Base-by-base conservation (phyloP, 2,113 vertebrate species). In the Amia ocellicauda region DNA sequence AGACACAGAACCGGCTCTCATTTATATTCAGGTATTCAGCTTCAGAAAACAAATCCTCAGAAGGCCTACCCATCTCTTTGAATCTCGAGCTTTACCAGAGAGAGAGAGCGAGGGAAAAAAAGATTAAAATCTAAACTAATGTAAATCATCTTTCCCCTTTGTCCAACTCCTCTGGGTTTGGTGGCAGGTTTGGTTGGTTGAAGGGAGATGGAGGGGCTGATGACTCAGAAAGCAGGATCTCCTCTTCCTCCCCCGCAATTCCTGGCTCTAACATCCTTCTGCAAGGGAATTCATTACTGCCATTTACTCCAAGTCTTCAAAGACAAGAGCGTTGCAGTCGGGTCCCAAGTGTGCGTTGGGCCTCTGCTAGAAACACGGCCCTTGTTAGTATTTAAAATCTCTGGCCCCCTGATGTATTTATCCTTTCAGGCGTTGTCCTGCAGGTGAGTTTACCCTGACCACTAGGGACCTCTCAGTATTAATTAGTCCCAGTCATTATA, bases 241-340 rank as follows among this genome's bases (percentile, higher is more conserved):
- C 14, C 24, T 45, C 63, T 56, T 29, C 63, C 56, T 45, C 73
- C 73, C 62, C 69, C 66, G 11, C 43, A 23, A 58, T 50, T 61
- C 68, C 58, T 59, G 66, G 63, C 72, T 68, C 66, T 67, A 17
- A 23, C 56, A 47, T 53, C 41, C 36, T 63, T 66, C 70, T 72
- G 64, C 69, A 66, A 68, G 65, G 66, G 66, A 63, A 59, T 77
- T 75, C 64, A 70, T 80, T 80, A 74, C 66, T 68, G 71, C 73
- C 76, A 71, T 62, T 74, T 75, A 74, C 56, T 55, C 9, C 40
- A 13, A 22, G 3, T 7, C 24, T 22, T 42, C 31, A n/a, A 28
- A 36, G 27, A 31, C 7, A 23, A 23, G 13, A 14, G 9, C n/a
- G 26, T 16, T 1, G 20, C 20, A 8, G 7, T 16, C 26, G 14